Evolutionary conservation across 2,113 vertebrate genomes (phyloP), one percentile per base, ranked within the genome.

Genomic region (Raja brachyura): DNA sequence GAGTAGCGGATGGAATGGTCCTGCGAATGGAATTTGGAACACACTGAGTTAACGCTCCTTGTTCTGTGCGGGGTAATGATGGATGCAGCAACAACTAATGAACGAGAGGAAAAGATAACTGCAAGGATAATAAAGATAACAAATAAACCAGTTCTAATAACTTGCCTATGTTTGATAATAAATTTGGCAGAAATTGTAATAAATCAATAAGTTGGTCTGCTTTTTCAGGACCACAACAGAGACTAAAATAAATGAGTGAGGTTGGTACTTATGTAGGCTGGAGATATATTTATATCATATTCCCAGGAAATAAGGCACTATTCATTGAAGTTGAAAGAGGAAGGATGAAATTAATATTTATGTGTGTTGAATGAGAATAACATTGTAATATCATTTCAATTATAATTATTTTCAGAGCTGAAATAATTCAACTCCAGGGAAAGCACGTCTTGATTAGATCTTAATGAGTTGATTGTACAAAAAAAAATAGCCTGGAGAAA

Each of bases 301-400:
- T 92, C 63, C 33, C 70, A 92, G 90, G 66, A 92, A 8, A 14
- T 25, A 33, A 54, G 31, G 22, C 90, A 48, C 16, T 73, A 54
- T 92, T 92, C 33, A 73, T 92, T 92, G 22, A 92, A 92, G 16
- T 92, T 73, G 66, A 92, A 92, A 48, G 66, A 92, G 33, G 33
- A 74, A 25, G 68, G 33, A 73, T 90, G 0, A 70, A 90, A 73
- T 90, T 39, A 70, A 90, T 90, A 90, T 33, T 90, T 90, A 70
- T 22, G 39, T 68, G 16, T 20, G 25, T 39, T 11, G 33, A 73
- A 54, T 54, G 20, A 48, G 20, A 92, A 73, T 73, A 90, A 70
- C 31, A 70, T 33, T 39, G 20, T 68, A 48, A 73, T 73, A 73
- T 73, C 63, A 20, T 92, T 92, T 9, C 28, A 48, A 92, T 48